Conservation (phyloP, 2,888 invertebrate species). For the Mantis religiosa region DNA sequence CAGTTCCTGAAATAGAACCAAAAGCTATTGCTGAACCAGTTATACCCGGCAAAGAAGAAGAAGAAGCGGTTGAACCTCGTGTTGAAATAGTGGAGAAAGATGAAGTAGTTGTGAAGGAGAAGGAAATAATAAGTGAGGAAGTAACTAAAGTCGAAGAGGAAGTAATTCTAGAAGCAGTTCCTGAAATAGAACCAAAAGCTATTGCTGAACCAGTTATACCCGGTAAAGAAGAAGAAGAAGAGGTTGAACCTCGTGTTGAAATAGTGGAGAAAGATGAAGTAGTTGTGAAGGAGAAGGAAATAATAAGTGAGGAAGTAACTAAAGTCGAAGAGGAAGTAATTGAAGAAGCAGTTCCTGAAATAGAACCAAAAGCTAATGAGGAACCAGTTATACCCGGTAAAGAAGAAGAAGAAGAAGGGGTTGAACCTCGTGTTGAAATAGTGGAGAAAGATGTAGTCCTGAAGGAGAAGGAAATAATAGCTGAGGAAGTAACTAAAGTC, state of each 20-base stretch:
- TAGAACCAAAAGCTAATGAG: too few relatives aligned
- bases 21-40: not conserved
- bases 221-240: too few relatives aligned
- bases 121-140: not conserved
- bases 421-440: too few relatives aligned
- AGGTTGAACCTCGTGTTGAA: too few relatives aligned
- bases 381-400: too few relatives aligned
- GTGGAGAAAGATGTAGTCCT: not conserved
- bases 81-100: not conserved
- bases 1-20: not conserved
- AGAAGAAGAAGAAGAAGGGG: too few relatives aligned
- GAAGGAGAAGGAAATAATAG: not conserved
- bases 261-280: not conserved
- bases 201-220: too few relatives aligned
- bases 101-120: not conserved
- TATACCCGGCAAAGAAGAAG: too few relatives aligned
- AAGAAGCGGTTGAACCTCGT: too few relatives aligned
- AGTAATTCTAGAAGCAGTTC: not conserved
- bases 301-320: not conserved
- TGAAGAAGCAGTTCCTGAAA: too few relatives aligned
- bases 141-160: not conserved
- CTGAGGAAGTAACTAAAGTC: not conserved
- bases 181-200: too few relatives aligned
- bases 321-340: too few relatives aligned
- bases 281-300: not conserved